Evolutionary conservation across 37 sponge, comb jelly and placozoan genomes (phyloP), one percentile per base, ranked within the genome.

Genomic region (Geodia barretti): DNA sequence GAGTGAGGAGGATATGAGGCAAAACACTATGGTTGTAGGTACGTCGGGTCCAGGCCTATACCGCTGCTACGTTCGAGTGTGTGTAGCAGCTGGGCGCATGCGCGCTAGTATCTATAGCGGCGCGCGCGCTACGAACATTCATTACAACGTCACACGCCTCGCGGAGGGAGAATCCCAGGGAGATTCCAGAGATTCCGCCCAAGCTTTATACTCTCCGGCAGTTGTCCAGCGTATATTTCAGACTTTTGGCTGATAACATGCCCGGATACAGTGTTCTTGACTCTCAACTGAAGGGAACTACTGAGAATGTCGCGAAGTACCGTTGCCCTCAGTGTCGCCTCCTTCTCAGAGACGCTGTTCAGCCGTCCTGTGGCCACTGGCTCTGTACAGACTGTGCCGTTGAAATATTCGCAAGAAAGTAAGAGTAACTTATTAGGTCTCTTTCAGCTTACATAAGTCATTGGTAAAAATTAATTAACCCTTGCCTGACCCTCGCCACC

Each of bases 331-430:
- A 41, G 43, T 91, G 92, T 61, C n/a, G 14, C 25, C 77, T 80
- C 3, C 19, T 88, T 0, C 68, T 92, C 61, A 76, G 39, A 39
- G 93, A 84, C 30, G 82, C 89, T 11, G 89, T 92, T 0, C 93
- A 92, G 42, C 68, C 82, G 33, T 25, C 42, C 14, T 92, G 93
- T 30, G 93, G 93, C 3, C 93, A 92, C 75, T 70, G 93, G 75
- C 36, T 84, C 11, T 92, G 93, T 60, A 41, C 77, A 29, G 40
- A 35, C 37, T 92, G 93, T 59, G 82, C 85, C 4, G 78, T 72
- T 4, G 68, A 68, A 1, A 32, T 88, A 1, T 64, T 88, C 26
- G 8, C 59, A 39, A 66, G 32, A 66, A 63, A 26, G 47, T 42
- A 4, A 29, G 74, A n/a, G n/a, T n/a, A n/a, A n/a, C n/a, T n/a